Evolutionary conservation across 2,113 vertebrate genomes (phyloP), one percentile per base, ranked within the genome.

Genomic region (Carassius gibelio): DNA sequence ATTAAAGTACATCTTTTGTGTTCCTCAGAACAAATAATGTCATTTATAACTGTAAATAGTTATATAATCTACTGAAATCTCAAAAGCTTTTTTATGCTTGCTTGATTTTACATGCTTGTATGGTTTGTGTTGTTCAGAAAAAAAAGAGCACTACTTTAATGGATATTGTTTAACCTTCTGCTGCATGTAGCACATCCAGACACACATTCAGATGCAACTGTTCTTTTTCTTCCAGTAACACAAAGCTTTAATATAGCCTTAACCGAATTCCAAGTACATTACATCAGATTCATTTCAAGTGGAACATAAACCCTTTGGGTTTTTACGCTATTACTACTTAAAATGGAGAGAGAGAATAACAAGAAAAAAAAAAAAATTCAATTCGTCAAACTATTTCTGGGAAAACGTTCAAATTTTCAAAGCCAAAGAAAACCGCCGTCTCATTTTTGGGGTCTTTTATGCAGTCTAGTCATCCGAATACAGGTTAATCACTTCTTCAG

Each of bases 331-430:
- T 69, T 83, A 50, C 71, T 69, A 17, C 76, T 77, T 85, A 71
- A 76, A 85, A 85, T 61, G 71, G 77, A 80, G 64, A 75, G 78
- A 77, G 69, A 68, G 69, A 66, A 30, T 62, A 76, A 82, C 77
- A 76, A 81, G 45, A 68, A 71, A 84, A 85, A 85, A 85, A 85
- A 83, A 17, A 21, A 19, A 21, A 87, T 84, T 81, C 52, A 68
- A 87, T 74, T 79, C 69, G 45, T 86, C 81, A 88, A 86, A 88
- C 52, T 88, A 86, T 86, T 84, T 78, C 78, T 88, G 72, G 84
- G 84, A 87, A 62, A 79, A 36, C 21, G 74, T 82, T 87, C 66
- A 48, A 15, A 48, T 45, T 17, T 45, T 34, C 42, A 36, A 55
- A 66, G 86, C 88, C 88, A 87, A 89, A 81, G 84, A 83, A 86